Conservation (phyloP, 2,797 vertebrate species). For the Acipenser ruthenus region DNA sequence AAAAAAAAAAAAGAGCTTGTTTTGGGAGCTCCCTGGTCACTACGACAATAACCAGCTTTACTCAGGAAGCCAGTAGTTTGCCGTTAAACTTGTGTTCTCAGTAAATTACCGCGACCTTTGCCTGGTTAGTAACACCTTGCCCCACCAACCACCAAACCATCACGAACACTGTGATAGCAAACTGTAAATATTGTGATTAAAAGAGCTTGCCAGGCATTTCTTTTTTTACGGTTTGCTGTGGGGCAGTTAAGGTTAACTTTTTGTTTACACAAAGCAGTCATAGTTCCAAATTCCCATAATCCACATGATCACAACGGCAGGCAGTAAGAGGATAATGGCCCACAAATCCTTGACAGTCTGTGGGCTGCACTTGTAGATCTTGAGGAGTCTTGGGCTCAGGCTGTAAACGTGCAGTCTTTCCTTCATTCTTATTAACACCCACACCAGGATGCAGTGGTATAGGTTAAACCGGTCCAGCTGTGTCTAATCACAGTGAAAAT, state of each 20-base stretch:
- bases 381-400: background rate
- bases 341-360: constrained; percentile 3
- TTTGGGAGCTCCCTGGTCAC: too few species aligned
- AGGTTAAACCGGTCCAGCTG: constrained; percentile 38
- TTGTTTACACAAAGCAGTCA: constrained; percentile 6
- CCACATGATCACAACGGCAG: constrained; percentile 18
- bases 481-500: constrained; percentile 45
- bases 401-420: background rate
- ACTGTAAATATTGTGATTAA: too few species aligned
- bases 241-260: constrained; percentile 21
- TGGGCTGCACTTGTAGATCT: background rate
- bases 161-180: too few species aligned
- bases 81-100: background rate
- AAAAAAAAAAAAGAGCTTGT: too few species aligned
- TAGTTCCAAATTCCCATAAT: constrained; percentile 41
- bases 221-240: constrained; percentile 7
- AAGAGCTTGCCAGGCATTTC: background rate
- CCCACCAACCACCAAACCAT: too few species aligned
- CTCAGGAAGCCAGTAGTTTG: too few species aligned
- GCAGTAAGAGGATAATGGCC: constrained; percentile 6
- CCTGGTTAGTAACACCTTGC: background rate
- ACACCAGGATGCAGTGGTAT: background rate
- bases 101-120: too few species aligned
- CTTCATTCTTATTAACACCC: background rate
- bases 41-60: too few species aligned